Conservation (phyloP, 1,140 invertebrate genomes). For the Panulirus ornatus region DNA sequence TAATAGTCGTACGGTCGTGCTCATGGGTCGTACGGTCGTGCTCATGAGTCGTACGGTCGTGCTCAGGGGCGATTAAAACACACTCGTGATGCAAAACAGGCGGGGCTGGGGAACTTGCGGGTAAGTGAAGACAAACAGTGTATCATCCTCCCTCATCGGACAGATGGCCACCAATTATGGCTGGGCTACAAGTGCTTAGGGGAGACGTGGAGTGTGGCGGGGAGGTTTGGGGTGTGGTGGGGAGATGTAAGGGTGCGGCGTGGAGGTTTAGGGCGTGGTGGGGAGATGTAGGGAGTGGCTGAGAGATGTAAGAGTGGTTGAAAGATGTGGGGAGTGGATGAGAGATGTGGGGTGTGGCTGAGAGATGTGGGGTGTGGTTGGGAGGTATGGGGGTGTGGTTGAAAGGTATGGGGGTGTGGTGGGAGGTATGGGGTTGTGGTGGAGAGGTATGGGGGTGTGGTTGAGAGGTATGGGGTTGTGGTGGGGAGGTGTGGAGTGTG, state of each 20-base stretch:
- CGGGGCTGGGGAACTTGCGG: background rate
- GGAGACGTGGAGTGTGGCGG: background rate
- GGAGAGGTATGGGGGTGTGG: background rate
- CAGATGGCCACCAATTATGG: conserved; percentile 12
- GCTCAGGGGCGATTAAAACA: too few species aligned
- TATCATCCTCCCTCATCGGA: conserved; percentile 6
- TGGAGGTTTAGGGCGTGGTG: background rate
- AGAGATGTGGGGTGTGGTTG: background rate
- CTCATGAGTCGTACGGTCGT: too few species aligned
- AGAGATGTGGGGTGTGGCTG: background rate
- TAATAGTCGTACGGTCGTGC: too few species aligned
- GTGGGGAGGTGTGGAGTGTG: background rate
- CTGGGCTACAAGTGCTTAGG: conserved; percentile 9
- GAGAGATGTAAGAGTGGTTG: too few species aligned
- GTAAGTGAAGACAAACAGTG: conserved; percentile 11
- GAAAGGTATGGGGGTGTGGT: background rate
- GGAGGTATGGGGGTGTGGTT: background rate
- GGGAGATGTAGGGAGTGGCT: too few species aligned
- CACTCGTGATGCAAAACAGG: too few species aligned
- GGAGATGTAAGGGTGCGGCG: background rate
- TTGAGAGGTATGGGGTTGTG: background rate
- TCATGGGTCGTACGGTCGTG: too few species aligned
- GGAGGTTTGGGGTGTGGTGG: background rate
- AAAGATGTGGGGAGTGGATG: background rate
- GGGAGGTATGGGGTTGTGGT: background rate